A percentile compares a stretch with the other conserved stretches of the same genome.
These are phyloP conservation scores for Parasteatoda lunata DNA, from an alignment of 2,888 invertebrate species.

Conservation along the genomic window DNA sequence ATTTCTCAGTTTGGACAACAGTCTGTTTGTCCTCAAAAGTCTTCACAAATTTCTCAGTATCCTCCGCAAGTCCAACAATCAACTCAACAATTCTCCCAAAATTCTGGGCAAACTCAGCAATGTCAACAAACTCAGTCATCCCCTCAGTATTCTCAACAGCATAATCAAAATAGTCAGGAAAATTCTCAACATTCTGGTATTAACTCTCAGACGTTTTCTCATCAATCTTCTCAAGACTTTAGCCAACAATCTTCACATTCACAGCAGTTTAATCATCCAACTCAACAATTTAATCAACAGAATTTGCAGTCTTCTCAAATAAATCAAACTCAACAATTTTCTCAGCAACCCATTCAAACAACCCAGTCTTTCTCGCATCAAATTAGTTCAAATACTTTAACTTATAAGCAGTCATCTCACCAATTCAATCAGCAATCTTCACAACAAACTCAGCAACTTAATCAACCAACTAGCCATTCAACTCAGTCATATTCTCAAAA, in stretches of 20 bases:
- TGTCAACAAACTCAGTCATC: not conserved
- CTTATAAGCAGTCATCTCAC: slow-evolving; percentile 19
- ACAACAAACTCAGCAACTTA: slow-evolving; percentile 48
- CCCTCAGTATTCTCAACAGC: not conserved
- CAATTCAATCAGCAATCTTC: slow-evolving; percentile 24
- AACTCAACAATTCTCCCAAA: slow-evolving; percentile 14
- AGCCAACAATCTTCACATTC: slow-evolving; percentile 17
- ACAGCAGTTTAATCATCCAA: not conserved
- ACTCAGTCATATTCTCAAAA: slow-evolving; percentile 23
- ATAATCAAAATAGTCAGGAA: not conserved
- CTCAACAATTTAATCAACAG: not conserved
- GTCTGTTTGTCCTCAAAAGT: slow-evolving; percentile 16
- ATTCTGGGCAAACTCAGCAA: not conserved
- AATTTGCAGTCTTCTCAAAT: slow-evolving; percentile 13
- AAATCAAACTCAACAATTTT: slow-evolving; percentile 29
- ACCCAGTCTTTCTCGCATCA: slow-evolving; percentile 32
- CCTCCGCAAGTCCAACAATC: slow-evolving; percentile 16
- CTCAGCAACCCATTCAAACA: slow-evolving; percentile 28
- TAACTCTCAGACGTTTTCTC: not conserved
- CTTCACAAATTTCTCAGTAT: slow-evolving; percentile 40
- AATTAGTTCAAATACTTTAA: slow-evolving; percentile 21
- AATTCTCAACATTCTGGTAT: slow-evolving; percentile 12
- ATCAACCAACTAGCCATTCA: slow-evolving; percentile 18
- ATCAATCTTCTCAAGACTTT: slow-evolving; percentile 7
- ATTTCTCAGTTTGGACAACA: slow-evolving; percentile 20